Base-by-base conservation (phyloP, 1,140 invertebrate species). In the Aradophagus sp. region DNA sequence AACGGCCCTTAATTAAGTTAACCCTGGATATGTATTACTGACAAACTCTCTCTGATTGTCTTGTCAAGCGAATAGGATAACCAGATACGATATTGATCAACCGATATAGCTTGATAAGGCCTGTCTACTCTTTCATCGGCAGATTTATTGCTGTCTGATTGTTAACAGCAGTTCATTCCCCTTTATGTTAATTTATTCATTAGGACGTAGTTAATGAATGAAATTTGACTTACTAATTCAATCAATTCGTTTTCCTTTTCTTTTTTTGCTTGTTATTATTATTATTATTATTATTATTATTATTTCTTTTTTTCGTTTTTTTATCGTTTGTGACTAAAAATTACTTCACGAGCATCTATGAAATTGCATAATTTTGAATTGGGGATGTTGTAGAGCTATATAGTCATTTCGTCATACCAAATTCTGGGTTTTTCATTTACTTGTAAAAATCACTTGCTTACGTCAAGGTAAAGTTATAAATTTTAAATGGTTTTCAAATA, bases 1-100 rank as follows among this genome's bases (percentile, higher is more conserved):
- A 82, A 81, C 77, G 80, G 76, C 74, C 74, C 73, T 78, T 81
- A 82, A 82, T 82, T 81, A 82, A 82, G 79, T 82, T 82, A 82
- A 80, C 41, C 67, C 77, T 71, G 45, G 68, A 73, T 75, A 66
- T 77, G 73, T 73, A 74, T 76, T 78, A 77, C 79, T 79, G 79
- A 82, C 78, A 76, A 82, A 81, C 78, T 81, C 80, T 73, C 61
- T 70, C 77, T 81, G 80, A 80, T 82, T 82, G 79, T 76, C 79
- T 82, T 79, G 79, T 81, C 81, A 82, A 78, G 77, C 72, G 73
- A 76, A 76, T 78, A 73, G 77, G 80, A 74, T 79, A 78, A 66
- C 73, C 69, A 73, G 73, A 50, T 48, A 55, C 73, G 78, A 81
- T 80, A 81, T 81, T 77, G 79, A 80, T 80, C 78, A 81, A 70